These are phyloP conservation scores for Uloborus plumipes DNA, from an alignment of 2,888 invertebrate species.

Conservation along the genomic window DNA sequence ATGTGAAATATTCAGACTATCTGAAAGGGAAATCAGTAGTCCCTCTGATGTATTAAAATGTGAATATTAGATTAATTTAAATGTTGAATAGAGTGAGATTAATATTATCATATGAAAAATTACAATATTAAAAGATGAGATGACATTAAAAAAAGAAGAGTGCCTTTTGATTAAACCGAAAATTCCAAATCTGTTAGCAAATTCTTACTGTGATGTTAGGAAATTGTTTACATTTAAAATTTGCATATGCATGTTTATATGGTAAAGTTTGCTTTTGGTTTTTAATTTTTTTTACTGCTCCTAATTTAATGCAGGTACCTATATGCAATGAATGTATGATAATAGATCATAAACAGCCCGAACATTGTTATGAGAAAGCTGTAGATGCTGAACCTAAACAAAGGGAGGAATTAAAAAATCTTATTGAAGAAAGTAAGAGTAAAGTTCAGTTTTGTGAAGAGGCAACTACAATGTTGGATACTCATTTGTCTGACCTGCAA, in stretches of 20 bases:
- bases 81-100: too few species aligned
- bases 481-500: conserved; percentile 86
- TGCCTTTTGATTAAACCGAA: too few species aligned
- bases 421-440: conserved; percentile 82
- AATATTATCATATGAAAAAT: too few species aligned
- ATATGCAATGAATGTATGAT: conserved; percentile 90
- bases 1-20: too few species aligned
- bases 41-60: too few species aligned
- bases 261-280: background rate
- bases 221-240: background rate
- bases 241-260: background rate
- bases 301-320: conserved; percentile 77
- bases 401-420: conserved; percentile 81
- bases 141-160: too few species aligned
- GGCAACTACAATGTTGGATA: conserved; percentile 82
- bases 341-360: conserved; percentile 83
- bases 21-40: too few species aligned
- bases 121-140: too few species aligned
- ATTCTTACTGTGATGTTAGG: background rate
- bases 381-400: conserved; percentile 84
- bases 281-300: background rate
- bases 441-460: conserved; percentile 84
- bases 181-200: background rate
- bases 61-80: too few species aligned
- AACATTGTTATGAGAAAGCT: conserved; percentile 87